A percentile compares a stretch with the other conserved stretches of the same genome.
Evolutionary conservation across 2,113 vertebrate genomes (phyloP).

Genomic region (Pseudois nayaur): DNA sequence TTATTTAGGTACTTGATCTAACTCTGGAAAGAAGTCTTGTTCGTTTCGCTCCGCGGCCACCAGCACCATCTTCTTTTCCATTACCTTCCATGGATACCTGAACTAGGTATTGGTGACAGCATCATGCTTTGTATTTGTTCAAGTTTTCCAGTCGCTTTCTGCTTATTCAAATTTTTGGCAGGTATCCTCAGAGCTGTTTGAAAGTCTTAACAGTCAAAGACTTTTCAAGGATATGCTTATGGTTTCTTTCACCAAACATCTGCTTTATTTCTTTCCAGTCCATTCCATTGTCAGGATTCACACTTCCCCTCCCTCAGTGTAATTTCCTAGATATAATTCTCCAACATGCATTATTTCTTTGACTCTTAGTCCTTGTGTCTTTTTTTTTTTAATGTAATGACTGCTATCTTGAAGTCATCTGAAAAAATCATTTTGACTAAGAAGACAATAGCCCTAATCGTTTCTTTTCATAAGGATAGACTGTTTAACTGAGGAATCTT

Average conservation of each 20-base stretch:
- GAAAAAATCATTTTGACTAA: neutral
- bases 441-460: neutral
- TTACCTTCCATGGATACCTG: neutral
- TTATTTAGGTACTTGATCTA: neutral
- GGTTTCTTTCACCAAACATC: neutral
- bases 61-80: neutral
- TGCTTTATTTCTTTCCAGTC: neutral
- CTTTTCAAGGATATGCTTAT: neutral
- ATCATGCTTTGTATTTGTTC: neutral
- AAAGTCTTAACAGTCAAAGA: neutral
- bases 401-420: neutral
- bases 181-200: neutral
- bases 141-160: neutral
- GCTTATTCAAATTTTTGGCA: neutral
- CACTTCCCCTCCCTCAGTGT: rapidly evolving
- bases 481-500: neutral
- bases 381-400: neutral
- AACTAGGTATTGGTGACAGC: neutral
- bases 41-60: neutral
- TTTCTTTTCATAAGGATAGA: neutral
- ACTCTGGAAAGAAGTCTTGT: neutral
- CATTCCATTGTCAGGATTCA: neutral
- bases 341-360: neutral
- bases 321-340: neutral
- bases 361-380: neutral